Percentiles rank a stretch among this genome's conserved stretches.
These are phyloP conservation scores for Thaumetopoea pityocampa DNA, from an alignment of 1,140 invertebrate genomes.

Conservation along the genomic window DNA sequence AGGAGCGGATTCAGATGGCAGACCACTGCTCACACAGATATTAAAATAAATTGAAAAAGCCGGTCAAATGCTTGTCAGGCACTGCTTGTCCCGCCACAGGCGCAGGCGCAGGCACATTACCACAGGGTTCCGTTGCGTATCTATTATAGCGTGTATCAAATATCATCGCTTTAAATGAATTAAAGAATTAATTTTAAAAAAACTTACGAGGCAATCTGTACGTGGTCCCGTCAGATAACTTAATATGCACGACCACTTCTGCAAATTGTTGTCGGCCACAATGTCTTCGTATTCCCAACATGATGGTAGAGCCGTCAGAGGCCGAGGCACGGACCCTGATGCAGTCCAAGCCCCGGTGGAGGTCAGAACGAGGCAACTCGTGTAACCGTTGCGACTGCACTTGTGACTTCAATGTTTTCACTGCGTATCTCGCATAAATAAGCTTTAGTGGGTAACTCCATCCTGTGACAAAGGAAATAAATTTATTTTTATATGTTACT, in stretches of 20 bases:
- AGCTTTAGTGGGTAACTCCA: slow-evolving; percentile 67
- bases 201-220: slow-evolving; percentile 74
- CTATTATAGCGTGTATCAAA: too few species aligned
- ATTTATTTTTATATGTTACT: too few species aligned
- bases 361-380: slow-evolving; percentile 32
- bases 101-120: too few species aligned
- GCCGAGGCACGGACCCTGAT: slow-evolving; percentile 57
- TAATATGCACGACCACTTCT: slow-evolving; percentile 67
- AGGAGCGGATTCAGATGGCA: too few species aligned
- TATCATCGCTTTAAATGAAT: too few species aligned
- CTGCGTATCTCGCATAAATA: slow-evolving; percentile 41
- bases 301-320: slow-evolving; percentile 57
- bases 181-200: slow-evolving; percentile 4
- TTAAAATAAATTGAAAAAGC: too few species aligned
- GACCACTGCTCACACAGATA: too few species aligned
- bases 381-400: slow-evolving; percentile 8
- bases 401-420: slow-evolving; percentile 53
- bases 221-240: slow-evolving; percentile 62
- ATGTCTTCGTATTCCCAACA: slow-evolving; percentile 58
- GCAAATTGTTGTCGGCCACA: slow-evolving; percentile 39
- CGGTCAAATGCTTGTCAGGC: too few species aligned
- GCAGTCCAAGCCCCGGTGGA: slow-evolving; percentile 46
- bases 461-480: slow-evolving; percentile 29
- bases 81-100: too few species aligned
- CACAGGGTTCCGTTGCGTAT: too few species aligned